Evolutionary conservation across 2,113 vertebrate species (phyloP), one percentile per base, ranked within the genome.

Genomic region (Colossoma macropomum): DNA sequence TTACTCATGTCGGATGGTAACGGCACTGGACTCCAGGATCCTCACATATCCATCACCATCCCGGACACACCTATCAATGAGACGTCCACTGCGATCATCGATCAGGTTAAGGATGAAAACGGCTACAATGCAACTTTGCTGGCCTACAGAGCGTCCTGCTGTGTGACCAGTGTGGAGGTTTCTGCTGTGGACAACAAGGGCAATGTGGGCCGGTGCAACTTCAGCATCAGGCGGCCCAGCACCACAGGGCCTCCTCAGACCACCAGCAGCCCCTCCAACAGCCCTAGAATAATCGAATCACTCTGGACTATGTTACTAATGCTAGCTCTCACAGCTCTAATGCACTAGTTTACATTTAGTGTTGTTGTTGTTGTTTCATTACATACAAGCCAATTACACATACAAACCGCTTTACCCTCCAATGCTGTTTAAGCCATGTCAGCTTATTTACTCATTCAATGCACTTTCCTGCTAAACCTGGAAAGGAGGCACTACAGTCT

Each of bases 1-100:
- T 70, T 77, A 19, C 52, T 82, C 62, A 59, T 82, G 81, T 10
- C 81, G 68, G 81, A 83, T 48, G 62, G 62, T 0, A 66, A 23
- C 16, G 74, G 74, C 6, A 77, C 81, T 23, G 81, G 81, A 70
- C 68, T 83, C 54, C 63, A 77, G 68, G 0, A 19, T 21, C 74
- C 74, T 12, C 45, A 2, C 3, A 2, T 83, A 19, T 41, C 15
- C 7, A 48, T 25, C 41, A 34, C 13, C 12, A 21, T 63, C 12
- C 27, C 52, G 4, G 54, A 27, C 30, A 68, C 45, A 17, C 7
- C 32, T 1, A 0, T 27, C 32, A 77, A 77, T 21, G 3, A 16
- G 27, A 59, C 73, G 4, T n/a, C 17, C 21, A 11, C 8, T 6
- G 10, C 10, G 2, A 0, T 1, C 4, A 3, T 70, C 3, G 1